Evolutionary conservation across 1,140 invertebrate genomes (phyloP).

Genomic region (Drosophila aff.): DNA sequence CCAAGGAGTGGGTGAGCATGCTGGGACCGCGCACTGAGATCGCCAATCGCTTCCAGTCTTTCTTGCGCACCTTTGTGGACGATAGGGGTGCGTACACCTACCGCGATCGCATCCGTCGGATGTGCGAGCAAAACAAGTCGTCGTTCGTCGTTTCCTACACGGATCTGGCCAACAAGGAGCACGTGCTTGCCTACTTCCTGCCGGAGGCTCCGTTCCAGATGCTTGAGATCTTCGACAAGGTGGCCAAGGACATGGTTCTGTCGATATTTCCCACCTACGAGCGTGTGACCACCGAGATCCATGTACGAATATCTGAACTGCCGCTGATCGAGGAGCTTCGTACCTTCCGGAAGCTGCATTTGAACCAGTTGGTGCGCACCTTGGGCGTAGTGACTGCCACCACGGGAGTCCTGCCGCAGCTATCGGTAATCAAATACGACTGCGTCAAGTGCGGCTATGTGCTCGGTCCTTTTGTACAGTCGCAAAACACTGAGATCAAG

Average conservation of each 20-base stretch:
- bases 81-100: slow-evolving; percentile 95
- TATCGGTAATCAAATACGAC: slow-evolving; percentile 98
- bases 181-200: slow-evolving; percentile 97
- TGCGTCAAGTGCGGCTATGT: slow-evolving; percentile 98
- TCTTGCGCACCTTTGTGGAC: slow-evolving; percentile 95
- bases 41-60: slow-evolving; percentile 98
- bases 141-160: slow-evolving; percentile 98
- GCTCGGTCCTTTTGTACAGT: slow-evolving; percentile 98
- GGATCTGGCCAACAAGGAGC: slow-evolving; percentile 94
- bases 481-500: slow-evolving; percentile 96
- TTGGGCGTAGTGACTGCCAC: slow-evolving; percentile 98
- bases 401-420: slow-evolving; percentile 97
- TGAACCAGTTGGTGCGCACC: slow-evolving; percentile 97
- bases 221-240: slow-evolving; percentile 97
- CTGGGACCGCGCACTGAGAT: slow-evolving; percentile 98
- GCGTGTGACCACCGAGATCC: slow-evolving; percentile 95
- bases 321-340: slow-evolving; percentile 98
- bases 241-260: slow-evolving; percentile 97
- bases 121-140: slow-evolving; percentile 96
- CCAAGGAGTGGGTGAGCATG: slow-evolving; percentile 98
- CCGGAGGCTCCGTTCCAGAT: slow-evolving; percentile 99
- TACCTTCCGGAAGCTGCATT: slow-evolving; percentile 97
- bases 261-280: slow-evolving; percentile 98
- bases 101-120: slow-evolving; percentile 96
- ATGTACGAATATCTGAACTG: slow-evolving; percentile 97